Base-by-base conservation (phyloP, 2,888 invertebrate species). In the Acrobasis repandana region DNA sequence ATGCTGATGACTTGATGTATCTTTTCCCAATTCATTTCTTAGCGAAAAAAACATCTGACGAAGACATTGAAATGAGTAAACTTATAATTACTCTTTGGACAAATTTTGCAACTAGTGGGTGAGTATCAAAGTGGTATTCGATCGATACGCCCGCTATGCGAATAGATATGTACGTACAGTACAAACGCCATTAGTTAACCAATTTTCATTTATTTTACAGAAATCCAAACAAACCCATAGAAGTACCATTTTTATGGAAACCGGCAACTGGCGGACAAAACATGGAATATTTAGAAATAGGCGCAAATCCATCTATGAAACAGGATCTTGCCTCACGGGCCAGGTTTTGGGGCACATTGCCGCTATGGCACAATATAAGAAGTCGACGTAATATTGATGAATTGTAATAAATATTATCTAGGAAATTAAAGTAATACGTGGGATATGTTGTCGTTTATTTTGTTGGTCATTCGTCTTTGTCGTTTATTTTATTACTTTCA, bases 1-100 rank as follows among this genome's bases (percentile, higher is more conserved):
- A 97, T 77, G 97, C 96, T 0, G 97, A 97, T 72, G 97, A 97
- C 65, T 85, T 97, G 58, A 96, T 96, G 79, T 95, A 97, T 78
- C 80, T 97, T 9, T 97, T 97, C 77, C 95, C 96, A 0, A 93
- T 96, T 57, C 93, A 92, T 0, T 96, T 96, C 74, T 91, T 94
- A 0, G 86, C 93, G 34, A 88, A 93, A 2, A 85, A 93, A 9
- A 85, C 94, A 6, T 93, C 93, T 0, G 78, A 90, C 11, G 83
- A 93, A 60, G 96, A 96, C 74, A 74, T 93, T 11, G 83, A 90
- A 71, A 90, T 96, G 15, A 93, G 95, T 8, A 92, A 95, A 65
- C 79, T 94, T 4, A 81, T 97, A 60, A 92, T 95, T 0, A 93
- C 90, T 0, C 77, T 96, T 49, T 97, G 96, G 95, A 94, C 94